Percentiles rank a stretch among this genome's conserved stretches.
Evolutionary conservation across 1,140 invertebrate species (phyloP).

Genomic region (Aphelinus certus): DNA sequence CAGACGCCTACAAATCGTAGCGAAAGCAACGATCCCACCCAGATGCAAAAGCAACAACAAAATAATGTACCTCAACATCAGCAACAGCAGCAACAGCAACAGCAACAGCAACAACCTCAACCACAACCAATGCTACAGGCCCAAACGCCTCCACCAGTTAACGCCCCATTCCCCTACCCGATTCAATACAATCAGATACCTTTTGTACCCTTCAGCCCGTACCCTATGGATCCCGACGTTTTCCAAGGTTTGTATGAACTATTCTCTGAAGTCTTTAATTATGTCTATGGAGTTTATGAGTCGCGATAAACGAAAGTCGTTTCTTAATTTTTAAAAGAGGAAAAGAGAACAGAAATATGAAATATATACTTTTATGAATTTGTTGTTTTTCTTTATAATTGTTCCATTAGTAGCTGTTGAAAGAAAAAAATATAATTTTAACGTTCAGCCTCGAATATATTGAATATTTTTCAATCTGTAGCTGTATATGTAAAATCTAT

Average conservation of each 20-base stretch:
- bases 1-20: slow-evolving; percentile 13
- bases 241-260: slow-evolving; percentile 20
- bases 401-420: neutral
- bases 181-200: slow-evolving; percentile 35
- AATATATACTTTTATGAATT: neutral
- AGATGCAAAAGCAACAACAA: slow-evolving; percentile 23
- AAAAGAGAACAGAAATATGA: no score
- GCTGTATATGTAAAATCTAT: no score
- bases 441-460: no score
- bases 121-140: slow-evolving; percentile 24
- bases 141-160: slow-evolving; percentile 19
- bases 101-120: slow-evolving; percentile 14
- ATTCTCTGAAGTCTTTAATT: neutral
- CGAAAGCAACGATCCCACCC: slow-evolving; percentile 15
- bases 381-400: slow-evolving; percentile 9
- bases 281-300: no score
- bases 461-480: no score
- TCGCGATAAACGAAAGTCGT: no score
- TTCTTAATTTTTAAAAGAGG: no score
- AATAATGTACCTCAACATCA: neutral
- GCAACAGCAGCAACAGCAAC: neutral
- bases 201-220: slow-evolving; percentile 20
- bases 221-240: slow-evolving; percentile 19
- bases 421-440: neutral
- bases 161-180: slow-evolving; percentile 22